Evolutionary conservation across 2,888 invertebrate species (phyloP).

Genomic region (Craniophora ligustri): DNA sequence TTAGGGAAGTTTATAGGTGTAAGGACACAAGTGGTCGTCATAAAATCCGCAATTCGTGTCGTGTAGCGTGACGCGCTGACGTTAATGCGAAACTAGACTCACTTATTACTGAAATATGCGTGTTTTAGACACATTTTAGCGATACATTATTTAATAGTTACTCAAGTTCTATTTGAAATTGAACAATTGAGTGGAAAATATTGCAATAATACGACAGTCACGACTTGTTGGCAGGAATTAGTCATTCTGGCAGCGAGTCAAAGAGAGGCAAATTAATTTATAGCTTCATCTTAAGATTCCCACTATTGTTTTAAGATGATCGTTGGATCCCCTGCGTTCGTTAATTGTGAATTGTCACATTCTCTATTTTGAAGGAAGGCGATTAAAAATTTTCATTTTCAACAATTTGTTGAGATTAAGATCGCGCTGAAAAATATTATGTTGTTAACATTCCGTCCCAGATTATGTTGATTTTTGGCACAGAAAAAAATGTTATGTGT

Average conservation of each 20-base stretch:
- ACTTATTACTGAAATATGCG: constrained; percentile 29
- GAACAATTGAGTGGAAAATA: constrained; percentile 74
- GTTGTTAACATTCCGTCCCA: constrained; percentile 83
- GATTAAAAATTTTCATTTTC: constrained; percentile 80
- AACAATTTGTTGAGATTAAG: constrained; percentile 84
- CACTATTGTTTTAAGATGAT: constrained; percentile 78
- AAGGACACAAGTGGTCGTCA: constrained; percentile 23
- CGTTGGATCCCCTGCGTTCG: constrained; percentile 70
- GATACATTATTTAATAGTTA: constrained; percentile 67
- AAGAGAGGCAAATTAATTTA: constrained; percentile 79
- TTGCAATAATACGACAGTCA: constrained; percentile 75
- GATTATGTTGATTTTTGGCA: constrained; percentile 85
- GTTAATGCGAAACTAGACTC: constrained; percentile 24
- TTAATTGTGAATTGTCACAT: constrained; percentile 61
- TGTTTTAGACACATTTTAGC: constrained; percentile 25
- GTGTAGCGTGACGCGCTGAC: constrained; percentile 16
- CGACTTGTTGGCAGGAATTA: constrained; percentile 76
- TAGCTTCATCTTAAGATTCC: constrained; percentile 71
- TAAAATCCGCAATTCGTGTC: constrained; percentile 20
- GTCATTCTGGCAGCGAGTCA: constrained; percentile 85
- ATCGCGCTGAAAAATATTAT: constrained; percentile 82
- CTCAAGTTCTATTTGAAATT: constrained; percentile 59
- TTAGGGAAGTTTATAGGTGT: constrained; percentile 10
- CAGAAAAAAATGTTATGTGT: constrained; percentile 78
- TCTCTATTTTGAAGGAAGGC: constrained; percentile 68